phyloP scores from a whole-genome alignment of 2,888 invertebrate genomes.

The Halocaridina rubra region DNA sequence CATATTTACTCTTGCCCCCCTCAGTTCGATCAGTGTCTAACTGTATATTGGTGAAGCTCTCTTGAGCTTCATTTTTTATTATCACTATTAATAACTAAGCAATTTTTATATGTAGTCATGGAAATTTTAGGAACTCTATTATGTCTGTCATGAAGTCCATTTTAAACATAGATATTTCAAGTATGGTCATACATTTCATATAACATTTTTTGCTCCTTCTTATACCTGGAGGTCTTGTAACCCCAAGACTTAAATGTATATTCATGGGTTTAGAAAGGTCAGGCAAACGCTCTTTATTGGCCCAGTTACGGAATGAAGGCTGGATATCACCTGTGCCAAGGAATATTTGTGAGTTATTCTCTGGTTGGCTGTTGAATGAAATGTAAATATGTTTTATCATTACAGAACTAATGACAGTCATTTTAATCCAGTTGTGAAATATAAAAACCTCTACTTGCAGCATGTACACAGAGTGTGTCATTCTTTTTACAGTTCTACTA shows the following conservation, averaged over 20 bases:
- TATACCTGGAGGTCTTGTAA: not conserved
- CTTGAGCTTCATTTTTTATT: too few relatives aligned
- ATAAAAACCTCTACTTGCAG: not conserved
- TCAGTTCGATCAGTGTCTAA: too few relatives aligned
- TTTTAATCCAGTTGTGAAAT: not conserved
- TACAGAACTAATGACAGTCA: not conserved
- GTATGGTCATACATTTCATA: too few relatives aligned
- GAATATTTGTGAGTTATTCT: not conserved
- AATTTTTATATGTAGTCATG: too few relatives aligned
- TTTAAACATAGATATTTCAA: too few relatives aligned
- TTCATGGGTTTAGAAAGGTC: conserved; percentile 25
- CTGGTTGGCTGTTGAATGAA: not conserved
- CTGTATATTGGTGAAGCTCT: too few relatives aligned
- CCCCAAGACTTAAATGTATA: conserved; percentile 22
- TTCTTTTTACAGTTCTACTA: not conserved
- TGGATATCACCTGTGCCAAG: conserved; percentile 13
- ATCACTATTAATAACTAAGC: too few relatives aligned
- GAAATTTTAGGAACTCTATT: too few relatives aligned
- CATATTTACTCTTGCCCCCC: too few relatives aligned
- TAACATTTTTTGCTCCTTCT: not conserved
- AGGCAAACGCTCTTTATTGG: conserved; percentile 23
- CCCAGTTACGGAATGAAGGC: conserved; percentile 3
- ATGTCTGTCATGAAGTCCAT: too few relatives aligned
- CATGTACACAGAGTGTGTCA: too few relatives aligned
- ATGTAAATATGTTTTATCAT: too few relatives aligned